Base-by-base conservation (phyloP, 2,113 vertebrate genomes). In the Edolisoma coerulescens region DNA sequence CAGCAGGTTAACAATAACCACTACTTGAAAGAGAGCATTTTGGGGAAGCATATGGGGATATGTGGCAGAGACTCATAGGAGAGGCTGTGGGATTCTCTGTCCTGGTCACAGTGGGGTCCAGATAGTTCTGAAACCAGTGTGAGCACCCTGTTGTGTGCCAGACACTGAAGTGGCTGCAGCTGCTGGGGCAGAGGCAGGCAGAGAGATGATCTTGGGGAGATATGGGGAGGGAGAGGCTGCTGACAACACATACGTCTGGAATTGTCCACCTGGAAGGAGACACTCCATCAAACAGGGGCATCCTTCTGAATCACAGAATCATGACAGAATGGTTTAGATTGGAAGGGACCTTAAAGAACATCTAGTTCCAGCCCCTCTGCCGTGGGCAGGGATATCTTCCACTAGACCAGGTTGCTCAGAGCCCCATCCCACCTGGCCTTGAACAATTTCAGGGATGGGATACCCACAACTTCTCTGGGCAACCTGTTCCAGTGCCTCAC, bases 181-280 rank as follows among this genome's bases (percentile, higher is more conserved):
- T 26, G 33, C 33, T 0, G 3, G 9, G 28, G 11, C 5, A 47
- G 52, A 57, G 42, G 22, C 57, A 42, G 69, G 41, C 22, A 33
- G 81, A n/a, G 49, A 84, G 49, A 11, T 54, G 44, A 26, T 73
- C 3, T 23, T 28, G 28, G 21, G 49, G 14, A 37, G 16, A 44
- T 7, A 3, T 0, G 0, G n/a, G 41, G 41, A 76, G 45, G 13
- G 30, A 67, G n/a, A 37, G 26, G 28, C 35, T 78, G 54, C 6
- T 0, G 0, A 7, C n/a, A 9, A 9, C 16, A 28, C 9, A 3
- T 0, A 0, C 1, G 16, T 49, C 63, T 84, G 82, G 35, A 82
- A 33, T 7, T 37, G 4, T 87, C 39, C n/a, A 22, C 5, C 32
- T 57, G 77, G 24, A 69, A 70, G 26, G 56, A 84, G 28, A 9